Conservation (phyloP, 1,140 invertebrate genomes). For the Hyles vespertilio region DNA sequence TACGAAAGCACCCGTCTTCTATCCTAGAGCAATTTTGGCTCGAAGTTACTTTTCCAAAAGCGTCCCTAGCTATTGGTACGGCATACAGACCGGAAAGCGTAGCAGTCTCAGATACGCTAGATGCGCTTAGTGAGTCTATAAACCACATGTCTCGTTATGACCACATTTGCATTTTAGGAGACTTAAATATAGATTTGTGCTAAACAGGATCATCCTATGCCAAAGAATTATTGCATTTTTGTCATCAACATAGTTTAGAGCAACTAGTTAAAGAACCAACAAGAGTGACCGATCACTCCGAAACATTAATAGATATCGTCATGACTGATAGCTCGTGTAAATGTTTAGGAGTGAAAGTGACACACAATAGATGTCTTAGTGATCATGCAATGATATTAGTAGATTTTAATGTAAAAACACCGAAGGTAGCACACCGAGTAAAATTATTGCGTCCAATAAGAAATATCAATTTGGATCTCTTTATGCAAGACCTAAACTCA, state of each 20-base stretch:
- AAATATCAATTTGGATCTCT: conserved; percentile 3
- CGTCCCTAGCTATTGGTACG: conserved; percentile 14
- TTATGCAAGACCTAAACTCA: conserved; percentile 7
- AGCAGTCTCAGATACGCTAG: conserved; percentile 1
- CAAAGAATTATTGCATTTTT: conserved; percentile 6
- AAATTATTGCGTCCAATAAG: not conserved
- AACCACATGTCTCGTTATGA: conserved; percentile 11
- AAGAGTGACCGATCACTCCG: not conserved
- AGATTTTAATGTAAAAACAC: conserved; percentile 11
- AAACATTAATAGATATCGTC: conserved; percentile 5
- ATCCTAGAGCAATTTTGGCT: conserved; percentile 26
- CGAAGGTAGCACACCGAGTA: conserved; percentile 1
- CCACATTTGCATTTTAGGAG: conserved; percentile 14
- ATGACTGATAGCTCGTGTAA: conserved; percentile 1
- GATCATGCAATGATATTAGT: conserved; percentile 13
- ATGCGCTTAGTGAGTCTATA: conserved; percentile 18
- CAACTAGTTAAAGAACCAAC: conserved; percentile 15
- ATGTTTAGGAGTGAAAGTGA: conserved; percentile 1
- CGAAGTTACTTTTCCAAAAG: conserved; percentile 7
- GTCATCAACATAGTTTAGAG: conserved; percentile 10
- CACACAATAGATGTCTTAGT: conserved; percentile 12
- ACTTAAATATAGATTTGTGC: conserved; percentile 22
- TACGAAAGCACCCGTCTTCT: conserved; percentile 8
- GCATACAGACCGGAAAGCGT: conserved; percentile 22
- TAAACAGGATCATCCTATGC: not conserved